phyloP scores from a whole-genome alignment of 2,888 invertebrate species.

The Agriotes lineatus region DNA sequence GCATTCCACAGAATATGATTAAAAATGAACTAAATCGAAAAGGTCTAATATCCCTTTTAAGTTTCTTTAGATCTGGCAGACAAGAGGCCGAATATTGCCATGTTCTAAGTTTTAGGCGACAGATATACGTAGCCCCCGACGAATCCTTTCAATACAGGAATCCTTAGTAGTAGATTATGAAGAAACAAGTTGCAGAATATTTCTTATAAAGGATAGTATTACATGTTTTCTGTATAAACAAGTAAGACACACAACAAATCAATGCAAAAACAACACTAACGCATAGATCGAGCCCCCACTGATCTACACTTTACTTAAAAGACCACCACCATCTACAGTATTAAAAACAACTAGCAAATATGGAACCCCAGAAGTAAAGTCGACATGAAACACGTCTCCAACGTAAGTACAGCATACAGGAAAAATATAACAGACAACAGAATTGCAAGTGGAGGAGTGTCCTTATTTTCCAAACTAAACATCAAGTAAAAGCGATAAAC shows the following conservation, averaged over 20 bases:
- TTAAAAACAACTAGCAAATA: background rate
- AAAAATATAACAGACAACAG: background rate
- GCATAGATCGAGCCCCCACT: background rate
- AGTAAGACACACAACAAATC: background rate
- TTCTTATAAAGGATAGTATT: background rate
- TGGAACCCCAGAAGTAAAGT: background rate
- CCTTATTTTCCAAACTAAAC: background rate
- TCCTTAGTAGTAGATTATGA: background rate
- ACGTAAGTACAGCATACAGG: background rate
- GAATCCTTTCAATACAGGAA: background rate
- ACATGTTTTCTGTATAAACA: background rate
- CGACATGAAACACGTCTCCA: background rate
- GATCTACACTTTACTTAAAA: background rate
- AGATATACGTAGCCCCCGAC: background rate
- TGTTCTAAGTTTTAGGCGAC: background rate
- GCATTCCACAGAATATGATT: background rate
- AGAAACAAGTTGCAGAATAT: background rate
- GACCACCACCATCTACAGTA: background rate
- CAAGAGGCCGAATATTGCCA: background rate
- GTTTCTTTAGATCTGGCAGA: background rate
- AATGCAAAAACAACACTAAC: background rate
- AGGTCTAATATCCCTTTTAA: background rate
- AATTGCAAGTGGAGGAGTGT: background rate
- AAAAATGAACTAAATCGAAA: background rate
- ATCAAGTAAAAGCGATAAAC: too few relatives aligned